A percentile compares a stretch with the other conserved stretches of the same genome.
Conservation (phyloP, 2,797 vertebrate genomes). For the Anabacerthia variegaticeps region DNA sequence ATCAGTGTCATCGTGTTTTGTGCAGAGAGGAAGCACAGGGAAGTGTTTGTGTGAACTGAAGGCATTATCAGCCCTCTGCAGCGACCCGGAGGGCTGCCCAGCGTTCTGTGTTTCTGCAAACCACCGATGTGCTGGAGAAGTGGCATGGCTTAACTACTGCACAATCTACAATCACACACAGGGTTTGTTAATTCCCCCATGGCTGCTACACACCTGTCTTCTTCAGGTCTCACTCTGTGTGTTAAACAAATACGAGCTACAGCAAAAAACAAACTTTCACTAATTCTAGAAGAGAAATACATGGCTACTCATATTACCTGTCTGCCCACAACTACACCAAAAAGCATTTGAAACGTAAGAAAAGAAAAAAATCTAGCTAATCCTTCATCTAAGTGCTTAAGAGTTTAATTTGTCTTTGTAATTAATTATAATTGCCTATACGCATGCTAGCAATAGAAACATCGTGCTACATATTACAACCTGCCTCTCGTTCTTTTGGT, state of each 20-base stretch:
- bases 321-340: not conserved
- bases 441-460: not conserved
- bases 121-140: not conserved
- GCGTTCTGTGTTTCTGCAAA: not conserved
- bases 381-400: not conserved
- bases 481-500: not conserved
- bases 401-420: constrained; percentile 14
- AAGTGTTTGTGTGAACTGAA: not conserved
- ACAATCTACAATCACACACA: not conserved
- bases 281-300: not conserved
- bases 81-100: not conserved
- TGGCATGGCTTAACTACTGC: not conserved
- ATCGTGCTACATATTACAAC: not conserved
- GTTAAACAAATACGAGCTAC: not conserved
- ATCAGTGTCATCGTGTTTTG: not conserved
- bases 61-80: not conserved
- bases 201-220: not conserved
- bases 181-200: not conserved
- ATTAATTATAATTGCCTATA: constrained; percentile 28
- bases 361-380: not conserved
- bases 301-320: accelerated
- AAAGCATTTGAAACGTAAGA: not conserved
- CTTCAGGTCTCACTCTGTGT: not conserved
- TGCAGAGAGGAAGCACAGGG: not conserved
- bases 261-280: not conserved